Percentiles rank a stretch among this genome's conserved stretches.
phyloP scores from a whole-genome alignment of 2,113 vertebrate species.

The Rissa tridactyla region DNA sequence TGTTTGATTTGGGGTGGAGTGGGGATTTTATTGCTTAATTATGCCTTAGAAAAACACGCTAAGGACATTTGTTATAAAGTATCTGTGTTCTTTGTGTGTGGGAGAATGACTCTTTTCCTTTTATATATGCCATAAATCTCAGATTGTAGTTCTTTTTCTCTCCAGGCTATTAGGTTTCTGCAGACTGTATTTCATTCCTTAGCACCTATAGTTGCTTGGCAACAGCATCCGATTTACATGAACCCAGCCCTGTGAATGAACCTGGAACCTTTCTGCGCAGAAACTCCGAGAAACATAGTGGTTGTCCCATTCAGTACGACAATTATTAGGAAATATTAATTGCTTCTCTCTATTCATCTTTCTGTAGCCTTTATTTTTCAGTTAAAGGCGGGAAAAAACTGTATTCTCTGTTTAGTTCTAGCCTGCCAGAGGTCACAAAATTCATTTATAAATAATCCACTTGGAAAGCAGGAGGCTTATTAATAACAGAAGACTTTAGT shows the following conservation, averaged over 20 bases:
- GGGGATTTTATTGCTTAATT: constrained; percentile 55
- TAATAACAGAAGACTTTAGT: not conserved
- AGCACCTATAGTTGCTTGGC: constrained; percentile 71
- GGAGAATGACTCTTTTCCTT: constrained; percentile 32
- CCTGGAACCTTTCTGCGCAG: constrained; percentile 49
- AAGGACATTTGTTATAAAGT: constrained; percentile 46
- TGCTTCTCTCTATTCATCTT: constrained; percentile 11
- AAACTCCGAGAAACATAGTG: not conserved
- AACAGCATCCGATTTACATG: constrained; percentile 60
- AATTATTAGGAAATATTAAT: constrained; percentile 57
- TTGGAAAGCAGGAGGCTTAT: constrained; percentile 10
- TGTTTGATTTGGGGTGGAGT: constrained; percentile 25
- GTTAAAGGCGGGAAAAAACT: not conserved
- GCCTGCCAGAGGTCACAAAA: constrained; percentile 20
- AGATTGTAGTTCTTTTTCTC: constrained; percentile 62
- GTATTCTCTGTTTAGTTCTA: not conserved
- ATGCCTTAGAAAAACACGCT: constrained; percentile 42
- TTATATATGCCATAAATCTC: constrained; percentile 61
- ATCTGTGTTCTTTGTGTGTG: constrained; percentile 43
- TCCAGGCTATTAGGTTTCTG: constrained; percentile 66
- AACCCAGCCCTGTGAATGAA: constrained; percentile 40
- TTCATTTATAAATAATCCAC: constrained; percentile 33
- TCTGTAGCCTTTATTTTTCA: not conserved
- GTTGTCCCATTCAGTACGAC: not conserved
- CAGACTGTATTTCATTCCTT: constrained; percentile 66